These are phyloP conservation scores for Rhea americana DNA, from an alignment of 2,113 vertebrate species.

Conservation along the genomic window DNA sequence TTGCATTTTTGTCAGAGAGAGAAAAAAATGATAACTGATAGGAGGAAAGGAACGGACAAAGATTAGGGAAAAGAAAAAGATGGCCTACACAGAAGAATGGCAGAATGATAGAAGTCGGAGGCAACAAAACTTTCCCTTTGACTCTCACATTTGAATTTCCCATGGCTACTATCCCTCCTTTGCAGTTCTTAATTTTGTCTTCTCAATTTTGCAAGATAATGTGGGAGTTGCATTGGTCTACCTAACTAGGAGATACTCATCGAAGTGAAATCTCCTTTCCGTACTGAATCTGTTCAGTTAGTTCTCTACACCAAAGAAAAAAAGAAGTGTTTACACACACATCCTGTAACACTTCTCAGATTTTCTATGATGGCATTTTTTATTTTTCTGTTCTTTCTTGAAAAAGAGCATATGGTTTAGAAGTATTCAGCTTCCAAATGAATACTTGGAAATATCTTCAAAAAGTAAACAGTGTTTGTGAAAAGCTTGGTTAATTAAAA, in stretches of 20 bases:
- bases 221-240: neutral
- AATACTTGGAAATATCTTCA: neutral
- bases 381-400: neutral
- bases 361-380: neutral
- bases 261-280: neutral
- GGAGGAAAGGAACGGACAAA: neutral
- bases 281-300: neutral
- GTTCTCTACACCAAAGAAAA: neutral
- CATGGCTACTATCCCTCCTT: neutral
- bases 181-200: neutral
- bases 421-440: neutral
- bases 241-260: neutral
- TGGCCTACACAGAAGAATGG: neutral
- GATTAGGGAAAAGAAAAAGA: neutral
- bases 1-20: neutral
- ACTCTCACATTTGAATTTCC: neutral
- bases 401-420: neutral
- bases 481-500: neutral
- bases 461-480: neutral
- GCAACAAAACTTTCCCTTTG: neutral
- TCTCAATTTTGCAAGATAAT: neutral
- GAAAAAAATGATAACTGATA: neutral
- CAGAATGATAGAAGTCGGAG: neutral
- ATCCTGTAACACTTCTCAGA: rapidly evolving
- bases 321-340: neutral